phyloP scores from a whole-genome alignment of 1,140 invertebrate species.

The Leptonema lineaticorne region DNA sequence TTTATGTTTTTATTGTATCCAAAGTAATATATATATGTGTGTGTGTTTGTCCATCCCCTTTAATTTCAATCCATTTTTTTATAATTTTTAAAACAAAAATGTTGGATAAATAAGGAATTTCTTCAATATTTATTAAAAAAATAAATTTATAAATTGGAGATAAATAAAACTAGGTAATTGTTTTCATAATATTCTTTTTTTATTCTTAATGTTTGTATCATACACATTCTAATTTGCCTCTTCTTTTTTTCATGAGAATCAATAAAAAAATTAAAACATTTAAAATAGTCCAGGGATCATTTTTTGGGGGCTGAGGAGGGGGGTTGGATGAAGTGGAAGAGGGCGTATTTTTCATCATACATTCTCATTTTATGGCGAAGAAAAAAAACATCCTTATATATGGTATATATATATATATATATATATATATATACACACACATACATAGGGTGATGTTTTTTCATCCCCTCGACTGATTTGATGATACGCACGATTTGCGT shows the following conservation, averaged over 20 bases:
- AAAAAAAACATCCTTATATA: neutral
- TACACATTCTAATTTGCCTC: constrained; percentile 29
- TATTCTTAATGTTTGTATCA: constrained; percentile 35
- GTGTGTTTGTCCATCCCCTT: neutral
- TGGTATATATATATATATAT: neutral
- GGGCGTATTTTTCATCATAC: constrained; percentile 4
- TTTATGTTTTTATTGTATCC: neutral
- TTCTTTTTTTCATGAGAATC: constrained; percentile 16
- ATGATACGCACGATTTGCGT: too few species aligned
- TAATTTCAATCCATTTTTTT: neutral
- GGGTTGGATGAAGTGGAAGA: too few species aligned
- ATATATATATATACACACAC: neutral
- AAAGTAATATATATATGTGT: neutral
- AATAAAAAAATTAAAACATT: constrained; percentile 4
- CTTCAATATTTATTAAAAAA: neutral
- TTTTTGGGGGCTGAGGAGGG: too few species aligned
- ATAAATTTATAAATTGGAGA: neutral
- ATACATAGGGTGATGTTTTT: too few species aligned
- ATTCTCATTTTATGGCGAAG: neutral
- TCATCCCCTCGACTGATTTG: too few species aligned
- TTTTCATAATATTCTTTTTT: constrained; percentile 27
- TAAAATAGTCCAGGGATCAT: too few species aligned
- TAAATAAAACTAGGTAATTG: neutral
- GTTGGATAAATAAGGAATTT: neutral
- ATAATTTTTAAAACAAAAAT: neutral